These are phyloP conservation scores for Busseola fusca DNA, from an alignment of 2,888 invertebrate genomes.

Conservation along the genomic window DNA sequence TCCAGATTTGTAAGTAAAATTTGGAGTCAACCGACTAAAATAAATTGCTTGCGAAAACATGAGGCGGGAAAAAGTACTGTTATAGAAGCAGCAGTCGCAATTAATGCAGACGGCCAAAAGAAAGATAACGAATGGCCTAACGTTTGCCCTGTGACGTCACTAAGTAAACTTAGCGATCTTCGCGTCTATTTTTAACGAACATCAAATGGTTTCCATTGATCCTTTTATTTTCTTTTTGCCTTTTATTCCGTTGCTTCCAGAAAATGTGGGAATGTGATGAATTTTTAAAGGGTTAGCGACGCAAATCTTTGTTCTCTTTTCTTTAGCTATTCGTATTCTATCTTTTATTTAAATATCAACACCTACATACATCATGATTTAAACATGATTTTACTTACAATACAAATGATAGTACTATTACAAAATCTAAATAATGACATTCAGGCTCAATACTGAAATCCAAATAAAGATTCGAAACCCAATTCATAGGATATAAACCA, in stretches of 20 bases:
- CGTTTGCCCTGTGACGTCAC: constrained; percentile 62
- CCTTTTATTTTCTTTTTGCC: constrained; percentile 42
- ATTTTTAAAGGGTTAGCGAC: constrained; percentile 29
- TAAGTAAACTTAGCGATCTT: constrained; percentile 32
- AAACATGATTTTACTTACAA: constrained; percentile 9
- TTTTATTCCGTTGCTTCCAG: constrained; percentile 45
- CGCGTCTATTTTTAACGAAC: constrained; percentile 43
- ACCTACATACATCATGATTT: neutral
- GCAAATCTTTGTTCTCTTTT: constrained; percentile 9
- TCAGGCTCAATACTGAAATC: constrained; percentile 22
- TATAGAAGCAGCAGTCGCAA: constrained; percentile 77
- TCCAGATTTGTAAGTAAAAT: constrained; percentile 79
- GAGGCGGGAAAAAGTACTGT: constrained; percentile 70
- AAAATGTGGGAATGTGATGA: constrained; percentile 40
- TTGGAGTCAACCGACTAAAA: constrained; percentile 76
- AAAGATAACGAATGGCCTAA: constrained; percentile 66
- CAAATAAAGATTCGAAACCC: constrained; percentile 37
- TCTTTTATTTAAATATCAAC: neutral
- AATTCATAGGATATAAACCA: constrained; percentile 27
- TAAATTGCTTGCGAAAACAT: constrained; percentile 79
- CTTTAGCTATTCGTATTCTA: neutral
- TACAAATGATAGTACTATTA: neutral
- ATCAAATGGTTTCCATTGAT: constrained; percentile 47
- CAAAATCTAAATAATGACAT: constrained; percentile 15
- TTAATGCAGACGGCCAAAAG: constrained; percentile 74